Evolutionary conservation across 2,888 invertebrate genomes (phyloP), one percentile per base, ranked within the genome.

Genomic region (Subacronicta megacephala): DNA sequence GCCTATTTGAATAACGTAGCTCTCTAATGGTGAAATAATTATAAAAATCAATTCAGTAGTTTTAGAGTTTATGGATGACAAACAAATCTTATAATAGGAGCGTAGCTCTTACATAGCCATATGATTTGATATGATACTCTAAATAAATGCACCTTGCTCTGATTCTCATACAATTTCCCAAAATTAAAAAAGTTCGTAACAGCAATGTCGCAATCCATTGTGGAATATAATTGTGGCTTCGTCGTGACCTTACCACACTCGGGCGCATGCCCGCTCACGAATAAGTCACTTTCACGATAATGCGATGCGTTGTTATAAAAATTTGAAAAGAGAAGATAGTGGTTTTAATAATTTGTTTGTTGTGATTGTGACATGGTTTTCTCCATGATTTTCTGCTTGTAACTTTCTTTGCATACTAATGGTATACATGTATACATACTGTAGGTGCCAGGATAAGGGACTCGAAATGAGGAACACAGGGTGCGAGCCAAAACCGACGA

Each of bases 111-210:
- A 23, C 23, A 7, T 7, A 23, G 23, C 20, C 20, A 20, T 20
- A 20, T 6, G 20, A 7, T 23, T 23, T 23, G n/a, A n/a, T n/a
- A n/a, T n/a, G 7, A 18, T 29, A 15, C 33, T 54, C 38, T 18
- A 56, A 63, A 63, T 69, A 0, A 33, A 10, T 18, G 37, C 43
- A 70, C 70, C 44, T 70, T 49, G 71, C 20, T 70, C 65, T 35
- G 26, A 62, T 73, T 73, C 72, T 26, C 75, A 75, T 42, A 23
- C 33, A 46, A 40, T 51, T 75, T 63, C 62, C 40, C 58, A 75
- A 73, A 74, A 71, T 62, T 58, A 67, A 16, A 55, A 57, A 57
- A 58, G 58, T 31, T 58, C 44, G 37, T 62, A 59, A 62, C 46
- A 41, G 18, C 20, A 5, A 40, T 73, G 72, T 59, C 42, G 61